Base-by-base conservation (phyloP, 2,888 invertebrate species). In the Didymodactylos carnosus region DNA sequence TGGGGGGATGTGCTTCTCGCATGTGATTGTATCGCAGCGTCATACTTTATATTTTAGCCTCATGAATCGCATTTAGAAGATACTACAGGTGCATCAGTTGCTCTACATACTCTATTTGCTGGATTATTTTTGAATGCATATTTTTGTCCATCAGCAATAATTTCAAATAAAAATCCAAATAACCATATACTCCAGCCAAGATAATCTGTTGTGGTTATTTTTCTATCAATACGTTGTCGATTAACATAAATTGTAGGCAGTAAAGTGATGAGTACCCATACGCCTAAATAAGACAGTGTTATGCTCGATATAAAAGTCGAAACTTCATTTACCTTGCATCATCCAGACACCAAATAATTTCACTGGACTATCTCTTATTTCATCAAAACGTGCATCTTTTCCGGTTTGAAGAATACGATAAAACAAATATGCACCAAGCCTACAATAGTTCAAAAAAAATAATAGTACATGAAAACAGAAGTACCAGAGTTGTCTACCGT, bases 321-420 rank as follows among this genome's bases (percentile, higher is more conserved):
- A n/a, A n/a, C n/a, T n/a, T n/a, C n/a, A n/a, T n/a, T n/a, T 75
- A 82, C 83, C 84, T 80, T 84, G 84, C 25, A 84, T 73, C 8
- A 81, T 82, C 84, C 84, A 84, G 74, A 78, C 81, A 13, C 80
- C 72, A 75, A 81, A 80, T 75, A 84, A 82, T 10, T 76, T 69
- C 4, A 76, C 73, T 19, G 83, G 82, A 73, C 78, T 78, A 27
- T 78, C 77, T 72, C 79, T 76, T 10, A 80, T 81, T 75, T 79
- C 78, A 74, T 82, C 78, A 77, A 84, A 84, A 19, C 84, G 76
- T 29, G 79, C 78, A 76, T 84, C 84, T 72, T 78, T 77, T 6
- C 83, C 83, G 69, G 79, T 80, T 73, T 81, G 80, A 72, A 84
- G 69, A 23, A 84, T 78, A 72, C 84, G 78, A 6, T 80, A 79